Base-by-base conservation (phyloP, 2,113 vertebrate genomes). In the Mellivora capensis region DNA sequence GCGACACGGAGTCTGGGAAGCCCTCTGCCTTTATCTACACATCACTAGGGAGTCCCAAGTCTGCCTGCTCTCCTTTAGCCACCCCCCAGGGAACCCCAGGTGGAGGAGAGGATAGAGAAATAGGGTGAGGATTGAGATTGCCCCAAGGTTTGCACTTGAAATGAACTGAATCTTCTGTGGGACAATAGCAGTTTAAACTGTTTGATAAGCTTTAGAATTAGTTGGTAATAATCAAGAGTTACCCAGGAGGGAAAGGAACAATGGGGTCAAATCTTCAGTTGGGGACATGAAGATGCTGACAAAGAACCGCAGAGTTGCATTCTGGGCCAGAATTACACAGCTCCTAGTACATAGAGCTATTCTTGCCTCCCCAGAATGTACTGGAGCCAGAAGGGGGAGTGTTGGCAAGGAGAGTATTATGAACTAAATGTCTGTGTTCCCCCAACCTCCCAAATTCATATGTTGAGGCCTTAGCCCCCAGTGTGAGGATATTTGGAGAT, bases 91-190 rank as follows among this genome's bases (percentile, higher is more conserved):
- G 44, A 57, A 37, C 25, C 3, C 54, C 64, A 37, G 13, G 3
- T 52, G 2, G 18, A 6, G 7, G 23, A 7, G 10, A 61, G 5
- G 6, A 4, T 39, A 17, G 8, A 17, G 21, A 0, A 1, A 3
- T 7, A 4, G 12, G 18, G 18, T 37, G 17, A 47, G 25, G 37
- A 49, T 21, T 59, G 67, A 83, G 34, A 54, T 23, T 59, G 29
- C 34, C 10, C 39, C 86, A 39, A 74, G 27, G 6, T 42, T 72
- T 79, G 0, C 34, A 6, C 6, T 61, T 39, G 15, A 81, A 79
- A 18, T 39, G 23, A 81, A 37, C 54, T 64, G n/a, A 74, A 76
- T 37, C 47, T 87, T 44, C 39, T 44, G 1, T 76, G 47, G n/a
- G 79, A 64, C 21, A 69, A 76, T 0, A 82, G 34, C 37, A 37